phyloP scores from a whole-genome alignment of 2,113 vertebrate species.

The Perca fluviatilis region DNA sequence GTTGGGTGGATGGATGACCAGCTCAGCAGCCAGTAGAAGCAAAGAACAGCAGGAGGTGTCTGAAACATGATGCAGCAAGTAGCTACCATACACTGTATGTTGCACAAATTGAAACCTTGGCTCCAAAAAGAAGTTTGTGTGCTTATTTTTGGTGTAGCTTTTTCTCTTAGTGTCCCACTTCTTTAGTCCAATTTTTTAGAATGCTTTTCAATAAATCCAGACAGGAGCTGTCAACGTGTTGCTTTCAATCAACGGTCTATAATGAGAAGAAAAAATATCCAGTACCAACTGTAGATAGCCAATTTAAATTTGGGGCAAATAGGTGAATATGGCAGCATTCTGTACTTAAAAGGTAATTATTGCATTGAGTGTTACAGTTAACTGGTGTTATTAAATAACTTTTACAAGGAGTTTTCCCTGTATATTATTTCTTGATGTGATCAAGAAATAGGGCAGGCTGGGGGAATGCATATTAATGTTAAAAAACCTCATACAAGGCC shows the following conservation, averaged over 20 bases:
- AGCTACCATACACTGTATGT: background rate
- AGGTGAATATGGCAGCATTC: background rate
- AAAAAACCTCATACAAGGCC: too few relatives aligned
- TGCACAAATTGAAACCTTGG: background rate
- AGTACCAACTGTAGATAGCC: background rate
- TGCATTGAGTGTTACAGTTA: conserved; percentile 3
- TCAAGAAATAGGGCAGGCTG: too few relatives aligned
- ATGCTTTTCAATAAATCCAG: background rate
- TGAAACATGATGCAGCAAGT: background rate
- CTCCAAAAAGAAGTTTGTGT: background rate
- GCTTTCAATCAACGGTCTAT: conserved; percentile 4
- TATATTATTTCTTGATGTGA: background rate
- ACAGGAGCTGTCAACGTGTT: background rate
- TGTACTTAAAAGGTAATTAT: background rate
- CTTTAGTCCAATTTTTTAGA: background rate
- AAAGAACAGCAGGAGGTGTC: conserved; percentile 1
- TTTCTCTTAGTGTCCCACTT: too few relatives aligned
- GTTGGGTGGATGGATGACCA: background rate
- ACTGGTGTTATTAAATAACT: background rate
- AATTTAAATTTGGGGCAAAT: background rate
- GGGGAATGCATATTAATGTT: too few relatives aligned
- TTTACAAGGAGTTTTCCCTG: background rate
- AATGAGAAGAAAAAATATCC: background rate
- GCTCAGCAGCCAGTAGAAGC: background rate
- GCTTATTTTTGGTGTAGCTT: background rate